phyloP scores from a whole-genome alignment of 2,113 vertebrate species.

The Cepphus grylle region DNA sequence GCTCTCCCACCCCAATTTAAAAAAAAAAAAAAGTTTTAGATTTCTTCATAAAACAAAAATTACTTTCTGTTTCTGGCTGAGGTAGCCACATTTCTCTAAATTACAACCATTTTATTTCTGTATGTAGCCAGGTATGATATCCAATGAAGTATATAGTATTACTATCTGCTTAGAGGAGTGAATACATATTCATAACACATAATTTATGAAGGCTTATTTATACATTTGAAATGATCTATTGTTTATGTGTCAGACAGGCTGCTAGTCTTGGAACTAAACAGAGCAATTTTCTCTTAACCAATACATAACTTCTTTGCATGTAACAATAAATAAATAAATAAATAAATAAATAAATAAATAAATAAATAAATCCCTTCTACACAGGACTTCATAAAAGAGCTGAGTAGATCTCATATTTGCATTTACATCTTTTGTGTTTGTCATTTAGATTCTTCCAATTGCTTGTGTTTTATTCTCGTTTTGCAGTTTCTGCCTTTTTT shows the following conservation, averaged over 20 bases:
- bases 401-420: not conserved
- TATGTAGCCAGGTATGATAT: not conserved
- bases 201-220: not conserved
- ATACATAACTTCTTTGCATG: not conserved
- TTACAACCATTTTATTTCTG: not conserved
- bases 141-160: not conserved
- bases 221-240: not conserved
- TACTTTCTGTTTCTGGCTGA: not conserved
- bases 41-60: not conserved
- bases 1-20: not conserved
- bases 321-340: not conserved
- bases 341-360: not conserved
- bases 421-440: not conserved
- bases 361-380: not conserved
- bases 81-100: not conserved
- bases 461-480: not conserved
- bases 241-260: not conserved
- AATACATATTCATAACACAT: not conserved
- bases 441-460: not conserved
- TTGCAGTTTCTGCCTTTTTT: not conserved
- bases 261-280: not conserved
- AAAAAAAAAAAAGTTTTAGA: not conserved
- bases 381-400: not conserved
- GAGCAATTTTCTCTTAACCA: not conserved
- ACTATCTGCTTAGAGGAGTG: not conserved